Percentiles rank a stretch among this genome's conserved stretches.
Conservation (phyloP, 2,888 invertebrate genomes). For the Hypselothyrea guttata region DNA sequence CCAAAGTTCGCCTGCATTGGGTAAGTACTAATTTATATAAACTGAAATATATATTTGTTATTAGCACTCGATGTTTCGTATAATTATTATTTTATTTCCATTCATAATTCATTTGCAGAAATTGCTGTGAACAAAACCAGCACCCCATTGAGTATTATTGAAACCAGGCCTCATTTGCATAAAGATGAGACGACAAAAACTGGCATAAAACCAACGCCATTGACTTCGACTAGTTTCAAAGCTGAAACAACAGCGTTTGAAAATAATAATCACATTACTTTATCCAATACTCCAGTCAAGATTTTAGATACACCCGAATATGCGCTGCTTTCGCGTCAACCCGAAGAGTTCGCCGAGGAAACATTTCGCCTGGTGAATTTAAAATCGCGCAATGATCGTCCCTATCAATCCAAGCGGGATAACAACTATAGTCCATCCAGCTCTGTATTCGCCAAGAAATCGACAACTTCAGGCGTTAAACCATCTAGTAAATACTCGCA, state of each 20-base stretch:
- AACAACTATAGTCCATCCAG: conserved; percentile 89
- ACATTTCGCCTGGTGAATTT: conserved; percentile 92
- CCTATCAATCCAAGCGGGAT: conserved; percentile 83
- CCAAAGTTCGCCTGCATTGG: conserved; percentile 88
- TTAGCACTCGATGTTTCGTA: too few relatives aligned
- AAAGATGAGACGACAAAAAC: conserved; percentile 52
- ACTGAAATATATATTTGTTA: not conserved
- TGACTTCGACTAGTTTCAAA: conserved; percentile 27
- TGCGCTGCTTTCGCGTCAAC: conserved; percentile 92
- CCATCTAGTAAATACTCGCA: conserved; percentile 95
- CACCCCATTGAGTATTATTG: conserved; percentile 62
- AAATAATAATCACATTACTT: conserved; percentile 19
- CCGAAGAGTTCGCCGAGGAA: conserved; percentile 92
- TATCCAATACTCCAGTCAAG: conserved; percentile 73
- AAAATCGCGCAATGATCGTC: conserved; percentile 83
- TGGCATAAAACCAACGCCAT: conserved; percentile 67
- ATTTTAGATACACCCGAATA: conserved; percentile 92
- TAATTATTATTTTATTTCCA: too few relatives aligned
- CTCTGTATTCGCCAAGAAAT: conserved; percentile 90
- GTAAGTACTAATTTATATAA: conserved; percentile 82
- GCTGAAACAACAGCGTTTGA: conserved; percentile 28
- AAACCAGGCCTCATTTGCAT: conserved; percentile 64
- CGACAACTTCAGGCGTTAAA: conserved; percentile 93
- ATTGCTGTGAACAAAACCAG: conserved; percentile 30
- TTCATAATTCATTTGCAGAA: conserved; percentile 35